Base-by-base conservation (phyloP, 2,888 invertebrate species). In the Eulithis prunata region DNA sequence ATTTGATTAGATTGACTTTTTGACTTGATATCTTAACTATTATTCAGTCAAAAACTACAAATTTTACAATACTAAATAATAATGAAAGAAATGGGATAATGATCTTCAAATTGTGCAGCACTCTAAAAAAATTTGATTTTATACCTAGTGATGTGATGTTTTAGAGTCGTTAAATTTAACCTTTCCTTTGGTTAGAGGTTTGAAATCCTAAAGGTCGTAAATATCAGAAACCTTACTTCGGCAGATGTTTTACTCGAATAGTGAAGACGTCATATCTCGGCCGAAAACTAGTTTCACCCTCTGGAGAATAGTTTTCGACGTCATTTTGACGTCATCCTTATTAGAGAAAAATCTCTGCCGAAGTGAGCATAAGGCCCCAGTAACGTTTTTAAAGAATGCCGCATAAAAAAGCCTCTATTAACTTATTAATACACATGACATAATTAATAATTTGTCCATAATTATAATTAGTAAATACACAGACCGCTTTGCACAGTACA, bases 21-120 rank as follows among this genome's bases (percentile, higher is more conserved):
- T 80, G 77, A 79, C 76, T 79, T 84, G 79, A 75, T 75, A 78
- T 84, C 90, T 90, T 90, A 90, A 81, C 85, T 87, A 90, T 66
- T 89, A 89, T 80, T 91, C 91, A 91, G 91, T 91, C 91, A 86
- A 85, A 21, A 82, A 86, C 82, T 81, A 85, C 84, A 81, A 83
- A 79, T 77, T 84, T 84, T 85, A 83, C 83, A 59, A 45, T 59
- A 49, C 28, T 59, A 59, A 64, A 61, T 57, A 28, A 64, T 53
- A 55, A 59, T 55, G 36, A 47, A 43, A 55, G 32, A 45, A 32
- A 46, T 36, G 1, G 46, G 54, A 54, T 41, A 41, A n/a, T 56
- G 13, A 6, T 53, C n/a, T 13, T 32, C 1, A 53, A n/a, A 32
- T 36, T 13, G 13, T 53, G n/a, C 7, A 13, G 36, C 36, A 52